Conservation (phyloP, 2,113 vertebrate species). For the Bufo bufo region DNA sequence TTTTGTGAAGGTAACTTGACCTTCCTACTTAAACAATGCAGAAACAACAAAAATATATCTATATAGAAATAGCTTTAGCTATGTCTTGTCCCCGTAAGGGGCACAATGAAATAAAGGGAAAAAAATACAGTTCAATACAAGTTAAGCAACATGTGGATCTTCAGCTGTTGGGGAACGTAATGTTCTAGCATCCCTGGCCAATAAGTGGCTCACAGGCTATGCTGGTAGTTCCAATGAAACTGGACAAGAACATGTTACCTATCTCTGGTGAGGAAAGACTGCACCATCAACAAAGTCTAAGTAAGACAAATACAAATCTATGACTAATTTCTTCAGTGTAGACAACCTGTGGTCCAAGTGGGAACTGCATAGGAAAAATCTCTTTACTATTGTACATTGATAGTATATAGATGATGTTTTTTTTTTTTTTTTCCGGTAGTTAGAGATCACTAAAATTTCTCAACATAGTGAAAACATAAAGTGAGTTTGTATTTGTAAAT, state of each 20-base stretch:
- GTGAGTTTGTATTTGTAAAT: constrained; percentile 33
- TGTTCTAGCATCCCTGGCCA: background rate
- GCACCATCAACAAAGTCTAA: background rate
- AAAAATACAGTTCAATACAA: background rate
- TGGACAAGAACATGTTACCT: background rate
- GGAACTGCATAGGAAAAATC: constrained; percentile 30
- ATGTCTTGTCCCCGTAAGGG: background rate
- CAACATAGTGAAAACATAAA: background rate
- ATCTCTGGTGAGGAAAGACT: background rate
- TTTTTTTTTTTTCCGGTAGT: background rate
- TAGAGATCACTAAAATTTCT: constrained; percentile 1
- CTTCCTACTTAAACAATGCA: background rate
- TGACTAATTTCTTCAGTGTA: constrained; percentile 25
- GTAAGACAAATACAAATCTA: constrained; percentile 18
- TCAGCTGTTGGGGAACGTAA: background rate
- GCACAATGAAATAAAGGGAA: background rate
- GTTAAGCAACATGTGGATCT: background rate
- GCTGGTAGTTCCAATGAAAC: background rate
- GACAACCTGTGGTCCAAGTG: constrained; percentile 30
- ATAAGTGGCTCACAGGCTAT: background rate
- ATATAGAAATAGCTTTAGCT: constrained; percentile 1
- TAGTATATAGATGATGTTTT: background rate
- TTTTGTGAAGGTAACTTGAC: background rate
- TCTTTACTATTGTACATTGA: constrained; percentile 14
- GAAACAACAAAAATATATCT: constrained; percentile 5